These are phyloP conservation scores for Eremophila alpestris DNA, from an alignment of 2,797 vertebrate genomes.

Conservation along the genomic window DNA sequence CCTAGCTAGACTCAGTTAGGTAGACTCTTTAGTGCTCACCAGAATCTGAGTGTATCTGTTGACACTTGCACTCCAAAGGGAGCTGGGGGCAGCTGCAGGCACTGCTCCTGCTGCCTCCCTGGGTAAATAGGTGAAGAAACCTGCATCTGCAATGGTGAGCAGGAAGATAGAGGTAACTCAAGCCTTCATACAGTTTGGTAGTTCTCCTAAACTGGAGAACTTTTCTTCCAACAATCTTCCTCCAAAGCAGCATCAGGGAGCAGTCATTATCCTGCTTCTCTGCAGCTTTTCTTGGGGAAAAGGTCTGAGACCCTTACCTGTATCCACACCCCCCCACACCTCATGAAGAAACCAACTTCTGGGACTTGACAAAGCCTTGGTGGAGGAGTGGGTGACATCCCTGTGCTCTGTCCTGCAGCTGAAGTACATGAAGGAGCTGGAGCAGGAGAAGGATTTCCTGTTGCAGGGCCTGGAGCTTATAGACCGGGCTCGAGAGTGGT, in stretches of 20 bases:
- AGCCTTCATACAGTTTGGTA: background rate
- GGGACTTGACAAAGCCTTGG: background rate
- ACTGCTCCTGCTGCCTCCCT: background rate
- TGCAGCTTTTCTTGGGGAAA: background rate
- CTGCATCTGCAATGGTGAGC: background rate
- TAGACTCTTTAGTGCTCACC: background rate
- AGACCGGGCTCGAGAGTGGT: conserved; percentile 88
- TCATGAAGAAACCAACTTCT: background rate
- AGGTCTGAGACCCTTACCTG: background rate
- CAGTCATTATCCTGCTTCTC: background rate
- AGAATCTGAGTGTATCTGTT: background rate
- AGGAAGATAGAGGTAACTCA: background rate
- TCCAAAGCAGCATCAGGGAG: background rate
- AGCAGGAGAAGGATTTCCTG: conserved; percentile 91
- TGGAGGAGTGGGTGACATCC: background rate
- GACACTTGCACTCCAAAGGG: background rate
- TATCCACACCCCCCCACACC: background rate
- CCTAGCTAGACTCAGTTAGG: background rate
- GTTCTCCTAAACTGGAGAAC: background rate
- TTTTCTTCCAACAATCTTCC: background rate
- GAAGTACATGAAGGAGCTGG: conserved; percentile 93
- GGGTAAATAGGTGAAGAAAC: background rate
- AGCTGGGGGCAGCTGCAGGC: background rate
- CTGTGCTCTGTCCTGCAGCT: conserved; percentile 74
- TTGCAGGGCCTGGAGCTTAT: conserved; percentile 91